A percentile compares a stretch with the other conserved stretches of the same genome.
Conservation (phyloP, 2,888 invertebrate genomes). For the Trachelus iudaicus region DNA sequence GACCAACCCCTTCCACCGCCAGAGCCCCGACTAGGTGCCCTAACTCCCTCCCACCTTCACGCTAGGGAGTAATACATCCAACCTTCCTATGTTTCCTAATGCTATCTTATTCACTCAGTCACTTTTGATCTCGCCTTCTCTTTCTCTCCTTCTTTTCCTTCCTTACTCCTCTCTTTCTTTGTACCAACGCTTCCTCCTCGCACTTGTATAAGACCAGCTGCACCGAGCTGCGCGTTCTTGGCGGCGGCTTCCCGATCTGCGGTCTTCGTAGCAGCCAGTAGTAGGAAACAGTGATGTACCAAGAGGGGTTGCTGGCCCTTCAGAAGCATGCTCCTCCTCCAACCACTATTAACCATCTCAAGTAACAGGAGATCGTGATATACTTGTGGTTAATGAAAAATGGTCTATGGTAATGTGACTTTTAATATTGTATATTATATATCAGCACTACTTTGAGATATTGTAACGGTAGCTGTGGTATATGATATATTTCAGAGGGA, state of each 20-base stretch:
- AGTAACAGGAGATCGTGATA: neutral
- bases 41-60: neutral
- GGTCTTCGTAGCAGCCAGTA: neutral
- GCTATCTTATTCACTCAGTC: neutral
- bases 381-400: neutral
- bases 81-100: neutral
- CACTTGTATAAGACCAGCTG: neutral
- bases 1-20: constrained; percentile 24
- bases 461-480: neutral
- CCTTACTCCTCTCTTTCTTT: constrained; percentile 5
- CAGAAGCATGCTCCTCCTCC: neutral
- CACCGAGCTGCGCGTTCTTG: neutral
- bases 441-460: neutral
- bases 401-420: neutral
- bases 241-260: neutral
- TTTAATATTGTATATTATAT: neutral
- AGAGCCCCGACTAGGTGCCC: neutral
- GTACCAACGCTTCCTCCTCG: neutral
- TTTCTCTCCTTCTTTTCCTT: neutral
- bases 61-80: neutral
- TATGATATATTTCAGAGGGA: neutral
- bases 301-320: neutral
- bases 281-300: neutral
- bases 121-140: constrained; percentile 12
- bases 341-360: neutral